These are phyloP conservation scores for Lepas anatifera DNA, from an alignment of 2,888 invertebrate genomes.

Conservation along the genomic window DNA sequence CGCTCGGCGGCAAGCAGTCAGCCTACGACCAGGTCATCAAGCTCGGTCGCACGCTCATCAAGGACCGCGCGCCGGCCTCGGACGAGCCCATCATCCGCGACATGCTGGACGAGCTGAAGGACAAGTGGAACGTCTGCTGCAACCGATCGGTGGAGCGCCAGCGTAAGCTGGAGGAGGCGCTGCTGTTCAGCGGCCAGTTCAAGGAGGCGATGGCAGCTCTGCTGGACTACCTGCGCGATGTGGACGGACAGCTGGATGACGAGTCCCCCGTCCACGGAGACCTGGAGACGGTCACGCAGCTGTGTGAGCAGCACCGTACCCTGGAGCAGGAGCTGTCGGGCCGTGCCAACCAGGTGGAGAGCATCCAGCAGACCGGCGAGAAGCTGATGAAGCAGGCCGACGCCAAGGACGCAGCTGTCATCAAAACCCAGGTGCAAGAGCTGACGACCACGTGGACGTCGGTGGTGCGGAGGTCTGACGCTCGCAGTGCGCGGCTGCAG, in stretches of 20 bases:
- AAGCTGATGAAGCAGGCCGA: slow-evolving; percentile 67
- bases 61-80: slow-evolving; percentile 84
- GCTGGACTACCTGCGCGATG: slow-evolving; percentile 82
- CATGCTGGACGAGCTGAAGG: slow-evolving; percentile 78
- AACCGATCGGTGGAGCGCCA: slow-evolving; percentile 91
- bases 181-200: slow-evolving; percentile 91
- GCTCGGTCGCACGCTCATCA: slow-evolving; percentile 66
- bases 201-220: slow-evolving; percentile 91
- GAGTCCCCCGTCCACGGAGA: slow-evolving; percentile 87
- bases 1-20: slow-evolving; percentile 72
- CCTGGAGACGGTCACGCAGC: slow-evolving; percentile 84
- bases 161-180: slow-evolving; percentile 85
- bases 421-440: slow-evolving; percentile 55
- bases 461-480: slow-evolving; percentile 60
- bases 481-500: slow-evolving; percentile 62
- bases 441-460: slow-evolving; percentile 74
- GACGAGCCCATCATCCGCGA: slow-evolving; percentile 73
- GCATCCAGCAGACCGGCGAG: slow-evolving; percentile 77
- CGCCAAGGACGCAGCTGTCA: slow-evolving; percentile 55
- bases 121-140: slow-evolving; percentile 86
- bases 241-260: slow-evolving; percentile 56
- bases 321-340: slow-evolving; percentile 85
- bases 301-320: slow-evolving; percentile 84
- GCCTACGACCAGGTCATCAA: slow-evolving; percentile 81
- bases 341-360: slow-evolving; percentile 75